phyloP scores from a whole-genome alignment of 92 coral and sea anemone genomes.

The Epizoanthus scotinus region DNA sequence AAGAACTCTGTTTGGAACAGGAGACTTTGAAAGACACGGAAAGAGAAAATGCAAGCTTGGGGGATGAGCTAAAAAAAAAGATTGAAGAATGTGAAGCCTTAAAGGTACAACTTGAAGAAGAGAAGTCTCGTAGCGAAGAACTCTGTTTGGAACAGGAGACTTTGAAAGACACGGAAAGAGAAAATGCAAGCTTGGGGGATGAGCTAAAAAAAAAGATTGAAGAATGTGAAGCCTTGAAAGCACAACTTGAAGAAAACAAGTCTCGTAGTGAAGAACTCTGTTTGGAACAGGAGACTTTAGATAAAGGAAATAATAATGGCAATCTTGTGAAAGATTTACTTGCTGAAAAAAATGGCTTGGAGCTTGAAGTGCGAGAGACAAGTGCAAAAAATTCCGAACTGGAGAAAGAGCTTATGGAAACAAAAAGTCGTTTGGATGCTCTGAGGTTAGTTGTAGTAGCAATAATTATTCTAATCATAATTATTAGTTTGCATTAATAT shows the following conservation, averaged over 20 bases:
- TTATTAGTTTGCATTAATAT: too few species aligned
- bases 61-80: background rate
- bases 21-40: conserved; percentile 9
- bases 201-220: background rate
- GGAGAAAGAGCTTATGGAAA: conserved; percentile 37
- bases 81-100: background rate
- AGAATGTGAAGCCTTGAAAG: background rate
- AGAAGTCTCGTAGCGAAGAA: background rate
- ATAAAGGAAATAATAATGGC: conserved; percentile 5
- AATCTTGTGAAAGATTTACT: conserved; percentile 37
- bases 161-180: background rate
- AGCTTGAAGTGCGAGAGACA: conserved; percentile 22
- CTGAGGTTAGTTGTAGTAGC: background rate
- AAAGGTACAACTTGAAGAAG: background rate
- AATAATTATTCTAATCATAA: background rate
- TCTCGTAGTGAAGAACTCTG: too few species aligned
- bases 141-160: background rate
- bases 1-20: conserved; percentile 24
- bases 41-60: background rate
- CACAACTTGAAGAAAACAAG: conserved; percentile 1
- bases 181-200: background rate
- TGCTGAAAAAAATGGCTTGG: conserved; percentile 34
- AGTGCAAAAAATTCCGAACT: conserved; percentile 29
- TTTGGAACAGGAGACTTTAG: background rate
- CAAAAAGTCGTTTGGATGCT: conserved; percentile 2